phyloP scores from a whole-genome alignment of 1,140 invertebrate species.

The Araneus ventricosus region DNA sequence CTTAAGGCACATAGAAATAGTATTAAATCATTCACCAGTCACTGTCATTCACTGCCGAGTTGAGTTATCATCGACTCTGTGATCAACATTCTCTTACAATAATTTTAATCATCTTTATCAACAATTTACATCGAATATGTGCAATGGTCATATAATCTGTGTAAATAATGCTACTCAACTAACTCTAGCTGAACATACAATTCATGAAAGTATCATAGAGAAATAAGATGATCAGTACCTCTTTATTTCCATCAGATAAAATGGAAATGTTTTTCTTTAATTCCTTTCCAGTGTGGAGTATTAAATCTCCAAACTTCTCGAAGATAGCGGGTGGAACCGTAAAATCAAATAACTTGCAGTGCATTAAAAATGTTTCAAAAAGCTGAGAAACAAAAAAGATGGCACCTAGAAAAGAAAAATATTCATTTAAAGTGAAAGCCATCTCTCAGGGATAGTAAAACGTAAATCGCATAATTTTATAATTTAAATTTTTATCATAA shows the following conservation, averaged over 20 bases:
- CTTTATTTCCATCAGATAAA: neutral
- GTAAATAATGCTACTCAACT: too few relatives aligned
- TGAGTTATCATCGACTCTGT: too few relatives aligned
- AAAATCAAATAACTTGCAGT: conserved; percentile 36
- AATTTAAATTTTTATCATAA: neutral
- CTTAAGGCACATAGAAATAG: too few relatives aligned
- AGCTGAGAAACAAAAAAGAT: conserved; percentile 34
- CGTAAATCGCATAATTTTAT: neutral
- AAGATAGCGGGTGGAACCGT: neutral
- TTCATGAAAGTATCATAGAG: too few relatives aligned
- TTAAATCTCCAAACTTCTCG: conserved; percentile 19
- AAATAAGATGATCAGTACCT: neutral
- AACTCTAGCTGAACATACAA: too few relatives aligned
- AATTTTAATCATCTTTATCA: too few relatives aligned
- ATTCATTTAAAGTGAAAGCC: neutral
- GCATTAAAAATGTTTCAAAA: conserved; percentile 47
- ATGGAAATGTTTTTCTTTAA: conserved; percentile 26
- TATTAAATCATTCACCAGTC: too few relatives aligned
- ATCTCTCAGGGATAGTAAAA: neutral
- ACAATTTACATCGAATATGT: too few relatives aligned
- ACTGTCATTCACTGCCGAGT: too few relatives aligned
- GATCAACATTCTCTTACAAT: too few relatives aligned
- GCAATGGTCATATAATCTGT: too few relatives aligned
- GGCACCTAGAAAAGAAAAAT: conserved; percentile 34
- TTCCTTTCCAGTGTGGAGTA: conserved; percentile 31